Base-by-base conservation (phyloP, 2,113 vertebrate genomes). In the Prionailurus bengalensis region DNA sequence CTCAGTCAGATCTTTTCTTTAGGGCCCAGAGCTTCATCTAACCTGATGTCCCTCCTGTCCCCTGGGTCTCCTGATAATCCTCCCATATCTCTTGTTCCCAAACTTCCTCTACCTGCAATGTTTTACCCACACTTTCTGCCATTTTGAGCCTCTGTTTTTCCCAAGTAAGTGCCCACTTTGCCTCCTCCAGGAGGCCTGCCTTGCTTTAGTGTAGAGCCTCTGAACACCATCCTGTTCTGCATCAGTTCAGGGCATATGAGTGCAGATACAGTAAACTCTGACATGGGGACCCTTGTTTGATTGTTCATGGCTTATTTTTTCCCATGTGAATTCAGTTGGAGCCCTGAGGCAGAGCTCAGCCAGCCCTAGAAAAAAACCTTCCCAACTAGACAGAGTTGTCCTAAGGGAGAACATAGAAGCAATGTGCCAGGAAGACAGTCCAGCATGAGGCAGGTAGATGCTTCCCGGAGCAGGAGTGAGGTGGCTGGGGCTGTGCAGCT, bases 311-410 rank as follows among this genome's bases (percentile, higher is more conserved):
- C 11, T 79, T 68, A 14, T 80, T 85, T 87, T 73, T 61, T 15
- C 19, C 55, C 14, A 27, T 5, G 78, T 74, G 12, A 61, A 55
- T 91, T 89, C n/a, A 39, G 4, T 53, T 31, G 13, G 74, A 86
- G 4, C n/a, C 71, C 42, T 29, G 80, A 23, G 65, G 19, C 39
- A 55, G 31, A 42, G n/a, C 33, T 36, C 3, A 73, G 14, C 4
- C 48, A 95, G 29, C 15, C 39, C 73, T 68, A 71, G 82, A 53
- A 87, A 91, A 95, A 95, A 58, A 63, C 19, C 55, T 92, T 66
- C 78, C n/a, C 16, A 36, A 55, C n/a, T 42, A 1, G 61, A 45
- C 61, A 61, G 63, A 76, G 10, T 68, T 82, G 14, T 88, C n/a
- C 74, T 95, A 42, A 42, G 14, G 27, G 82, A 94, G 19, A 73